Evolutionary conservation across 37 sponge, comb jelly and placozoan species (phyloP), one percentile per base, ranked within the genome.

Genomic region (Corticium candelabrum): DNA sequence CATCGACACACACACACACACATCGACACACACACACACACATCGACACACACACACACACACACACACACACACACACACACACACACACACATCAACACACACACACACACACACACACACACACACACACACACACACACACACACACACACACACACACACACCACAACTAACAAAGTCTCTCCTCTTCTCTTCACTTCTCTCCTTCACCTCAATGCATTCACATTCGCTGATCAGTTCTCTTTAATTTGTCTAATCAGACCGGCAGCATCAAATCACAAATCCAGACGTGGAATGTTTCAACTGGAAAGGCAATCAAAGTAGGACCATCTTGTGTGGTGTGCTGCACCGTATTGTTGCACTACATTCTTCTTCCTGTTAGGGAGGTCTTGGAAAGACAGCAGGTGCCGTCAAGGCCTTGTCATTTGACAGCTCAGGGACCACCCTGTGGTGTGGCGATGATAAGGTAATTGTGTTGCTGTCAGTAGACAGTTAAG

Each of bases 211-310:
- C n/a, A n/a, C n/a, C n/a, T n/a, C n/a, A n/a, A n/a, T n/a, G n/a
- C n/a, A n/a, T n/a, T n/a, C n/a, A n/a, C 38, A 11, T 50, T 21
- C 62, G 62, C 62, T 21, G 11, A 27, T 21, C 62, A 11, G 11
- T 50, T 21, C 11, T 50, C 62, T 50, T 50, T 21, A 27, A 50
- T 50, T 50, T 27, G 15, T 50, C 36, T 85, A 36, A 0, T 75
- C 72, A 87, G 90, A 35, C 82, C 69, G 94, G 94, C 15, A 93
- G 84, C 86, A 87, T 82, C 41, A 89, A 92, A 67, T 76, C 77
- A 35, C 93, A 90, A 62, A 83, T 93, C 67, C 86, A 85, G 57
- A 82, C 88, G 11, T 90, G 81, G 83, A 93, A 93, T 80, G 91
- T 83, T 1, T 93, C 94, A 38, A 93, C 94, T 74, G 94, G 94